phyloP scores from a whole-genome alignment of 2,113 vertebrate species.

The Pangasianodon hypophthalmus region DNA sequence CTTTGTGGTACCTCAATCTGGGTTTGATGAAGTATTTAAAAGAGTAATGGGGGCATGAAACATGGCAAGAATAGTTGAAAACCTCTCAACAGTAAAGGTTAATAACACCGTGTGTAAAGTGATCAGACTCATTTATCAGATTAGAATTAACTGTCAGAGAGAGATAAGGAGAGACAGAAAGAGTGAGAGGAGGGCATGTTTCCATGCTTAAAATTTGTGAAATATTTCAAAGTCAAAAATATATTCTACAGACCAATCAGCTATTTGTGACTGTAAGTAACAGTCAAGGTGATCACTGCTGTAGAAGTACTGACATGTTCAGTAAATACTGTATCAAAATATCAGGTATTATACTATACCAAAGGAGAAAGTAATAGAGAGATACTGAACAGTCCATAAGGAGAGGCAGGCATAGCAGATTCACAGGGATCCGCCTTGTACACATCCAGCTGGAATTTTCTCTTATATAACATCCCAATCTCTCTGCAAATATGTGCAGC shows the following conservation, averaged over 20 bases:
- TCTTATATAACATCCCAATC: slow-evolving; percentile 49
- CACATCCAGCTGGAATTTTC: slow-evolving; percentile 17
- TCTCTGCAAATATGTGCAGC: slow-evolving; percentile 18
- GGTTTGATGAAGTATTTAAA: not conserved
- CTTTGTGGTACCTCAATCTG: not conserved
- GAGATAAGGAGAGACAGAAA: not conserved
- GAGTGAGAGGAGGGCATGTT: not conserved
- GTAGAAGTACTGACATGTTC: not conserved
- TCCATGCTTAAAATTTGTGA: not conserved
- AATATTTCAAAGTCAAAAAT: not conserved
- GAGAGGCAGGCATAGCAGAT: slow-evolving; percentile 12
- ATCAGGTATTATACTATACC: not conserved
- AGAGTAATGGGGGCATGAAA: not conserved
- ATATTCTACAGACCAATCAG: not conserved
- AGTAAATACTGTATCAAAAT: not conserved
- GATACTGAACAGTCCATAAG: not conserved
- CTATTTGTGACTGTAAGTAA: not conserved
- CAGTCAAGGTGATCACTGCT: not conserved
- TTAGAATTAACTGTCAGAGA: not conserved
- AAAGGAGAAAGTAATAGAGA: not conserved
- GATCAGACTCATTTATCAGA: not conserved
- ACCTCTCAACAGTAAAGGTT: slow-evolving; percentile 5
- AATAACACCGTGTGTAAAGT: not conserved
- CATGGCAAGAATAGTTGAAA: not conserved
- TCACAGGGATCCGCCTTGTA: slow-evolving; percentile 19